These are phyloP conservation scores for Odobenus rosmarus DNA, from an alignment of 2,113 vertebrate species.

Conservation along the genomic window DNA sequence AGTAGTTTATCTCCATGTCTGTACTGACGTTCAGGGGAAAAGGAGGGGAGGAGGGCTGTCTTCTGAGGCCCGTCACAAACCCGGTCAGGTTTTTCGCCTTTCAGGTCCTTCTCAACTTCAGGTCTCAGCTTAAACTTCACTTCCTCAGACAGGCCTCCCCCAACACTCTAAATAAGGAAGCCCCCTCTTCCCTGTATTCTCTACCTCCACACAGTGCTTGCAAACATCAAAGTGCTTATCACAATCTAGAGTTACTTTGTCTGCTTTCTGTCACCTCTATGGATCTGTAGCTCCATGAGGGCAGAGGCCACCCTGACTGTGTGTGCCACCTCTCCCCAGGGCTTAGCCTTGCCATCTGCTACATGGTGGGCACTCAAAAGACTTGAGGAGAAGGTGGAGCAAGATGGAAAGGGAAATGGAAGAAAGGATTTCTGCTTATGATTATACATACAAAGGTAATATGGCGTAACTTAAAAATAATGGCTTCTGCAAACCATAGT, in stretches of 20 bases:
- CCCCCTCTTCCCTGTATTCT: neutral
- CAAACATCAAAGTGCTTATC: neutral
- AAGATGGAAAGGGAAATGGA: neutral
- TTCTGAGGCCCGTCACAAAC: neutral
- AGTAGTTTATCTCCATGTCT: neutral
- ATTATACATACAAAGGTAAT: neutral
- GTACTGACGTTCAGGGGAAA: neutral
- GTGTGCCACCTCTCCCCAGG: no score
- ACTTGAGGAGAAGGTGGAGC: neutral
- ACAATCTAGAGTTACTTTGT: neutral
- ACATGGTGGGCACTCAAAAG: neutral
- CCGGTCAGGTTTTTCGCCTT: neutral
- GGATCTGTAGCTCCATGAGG: neutral
- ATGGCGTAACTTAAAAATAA: neutral
- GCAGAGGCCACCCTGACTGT: neutral
- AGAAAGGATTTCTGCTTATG: neutral
- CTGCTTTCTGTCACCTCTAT: neutral
- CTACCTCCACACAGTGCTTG: neutral
- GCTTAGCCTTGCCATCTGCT: neutral
- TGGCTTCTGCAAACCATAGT: neutral
- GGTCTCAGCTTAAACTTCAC: neutral
- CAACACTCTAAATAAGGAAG: fast-evolving
- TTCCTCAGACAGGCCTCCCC: neutral
- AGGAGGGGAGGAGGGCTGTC: no score
- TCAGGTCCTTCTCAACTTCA: neutral